Percentiles rank a stretch among this genome's conserved stretches.
These are phyloP conservation scores for Glareola pratincola DNA, from an alignment of 2,113 vertebrate species.

Conservation along the genomic window DNA sequence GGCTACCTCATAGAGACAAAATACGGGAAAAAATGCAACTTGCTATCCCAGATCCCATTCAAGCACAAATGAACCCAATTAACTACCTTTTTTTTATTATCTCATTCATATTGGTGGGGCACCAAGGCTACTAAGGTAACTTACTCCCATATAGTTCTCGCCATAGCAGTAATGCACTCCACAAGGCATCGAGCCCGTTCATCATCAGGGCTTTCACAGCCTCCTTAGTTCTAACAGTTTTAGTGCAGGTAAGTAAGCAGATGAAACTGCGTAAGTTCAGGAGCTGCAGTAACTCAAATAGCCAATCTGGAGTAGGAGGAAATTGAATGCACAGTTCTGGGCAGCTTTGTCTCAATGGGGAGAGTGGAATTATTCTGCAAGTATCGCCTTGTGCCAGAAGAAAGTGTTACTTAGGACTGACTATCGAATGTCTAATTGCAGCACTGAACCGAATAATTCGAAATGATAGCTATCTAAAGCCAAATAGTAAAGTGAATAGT, in stretches of 20 bases:
- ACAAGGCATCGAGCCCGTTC: background rate
- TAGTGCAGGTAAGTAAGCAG: constrained; percentile 13
- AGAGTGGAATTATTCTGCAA: constrained; percentile 24
- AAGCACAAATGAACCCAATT: background rate
- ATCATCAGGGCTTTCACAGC: constrained; percentile 17
- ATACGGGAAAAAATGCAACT: background rate
- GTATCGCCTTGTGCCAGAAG: background rate
- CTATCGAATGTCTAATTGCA: constrained; percentile 14
- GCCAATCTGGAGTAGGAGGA: background rate
- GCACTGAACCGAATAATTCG: constrained; percentile 19
- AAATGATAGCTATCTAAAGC: constrained; percentile 32
- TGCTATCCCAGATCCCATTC: background rate
- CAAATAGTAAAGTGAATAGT: constrained; percentile 26
- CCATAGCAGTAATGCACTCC: background rate
- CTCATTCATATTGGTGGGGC: background rate
- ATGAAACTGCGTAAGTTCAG: background rate
- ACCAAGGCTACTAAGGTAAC: background rate
- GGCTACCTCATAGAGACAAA: background rate
- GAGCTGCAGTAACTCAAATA: constrained; percentile 15
- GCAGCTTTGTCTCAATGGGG: background rate
- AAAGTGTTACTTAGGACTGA: constrained; percentile 1
- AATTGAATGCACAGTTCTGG: background rate
- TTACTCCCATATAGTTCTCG: background rate
- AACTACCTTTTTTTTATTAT: background rate
- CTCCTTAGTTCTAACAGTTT: constrained; percentile 21